Evolutionary conservation across 1,140 invertebrate species (phyloP), one percentile per base, ranked within the genome.

Genomic region (Cyrtorhinus lividipennis): DNA sequence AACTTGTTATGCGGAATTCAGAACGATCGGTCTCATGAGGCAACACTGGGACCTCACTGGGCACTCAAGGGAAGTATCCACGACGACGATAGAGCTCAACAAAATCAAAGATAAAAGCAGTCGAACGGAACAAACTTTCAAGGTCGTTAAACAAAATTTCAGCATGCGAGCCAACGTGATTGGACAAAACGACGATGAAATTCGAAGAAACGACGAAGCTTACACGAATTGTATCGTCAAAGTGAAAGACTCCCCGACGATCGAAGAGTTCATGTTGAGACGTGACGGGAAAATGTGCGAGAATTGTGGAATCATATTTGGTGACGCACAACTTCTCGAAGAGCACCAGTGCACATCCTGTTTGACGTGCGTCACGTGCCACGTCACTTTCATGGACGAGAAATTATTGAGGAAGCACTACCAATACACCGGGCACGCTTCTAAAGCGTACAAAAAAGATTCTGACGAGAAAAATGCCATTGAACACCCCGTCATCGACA

Each of bases 91-190:
- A 22, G 64, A 65, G 13, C n/a, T 65, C 20, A 65, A 65, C 20
- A 65, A 58, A 61, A 65, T 65, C 1, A 62, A 38, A 56, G 64
- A 65, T 26, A 65, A 65, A 61, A 56, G 23, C 10, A 62, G 56
- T 23, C 58, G 63, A 48, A 65, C 61, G 10, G 64, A 65, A 65
- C 27, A 56, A 24, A 65, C 64, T 56, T 65, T 65, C 59, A 65
- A 65, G 59, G 64, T 65, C n/a, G 61, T 65, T 18, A 65, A 65
- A 44, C 64, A 65, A 27, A 65, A 62, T 24, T 65, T 65, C 45
- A 24, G 25, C 23, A 65, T 65, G 15, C 15, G 44, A 25, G 64
- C 64, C 2, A 59, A 57, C 44, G 30, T 65, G 8, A 56, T 61
- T 18, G 57, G 48, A 15, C 64, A 65, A 30, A 62, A 59, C 27